phyloP scores from a whole-genome alignment of 2,888 invertebrate genomes.

The Drosophila neoperkinsi region DNA sequence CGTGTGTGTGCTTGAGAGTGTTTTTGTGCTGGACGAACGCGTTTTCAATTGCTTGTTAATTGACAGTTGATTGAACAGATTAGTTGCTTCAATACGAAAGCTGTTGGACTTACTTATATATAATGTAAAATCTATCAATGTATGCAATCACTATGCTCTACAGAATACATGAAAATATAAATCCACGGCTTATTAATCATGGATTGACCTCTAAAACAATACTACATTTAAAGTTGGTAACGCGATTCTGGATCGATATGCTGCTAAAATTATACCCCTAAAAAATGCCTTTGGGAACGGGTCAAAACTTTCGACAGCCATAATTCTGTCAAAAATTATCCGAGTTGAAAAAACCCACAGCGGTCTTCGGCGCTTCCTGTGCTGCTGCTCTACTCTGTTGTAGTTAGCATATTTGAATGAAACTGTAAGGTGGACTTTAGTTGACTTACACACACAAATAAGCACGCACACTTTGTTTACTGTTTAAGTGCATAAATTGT shows the following conservation, averaged over 20 bases:
- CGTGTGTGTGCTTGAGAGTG: conserved; percentile 5
- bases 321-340: background rate
- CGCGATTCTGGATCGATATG: background rate
- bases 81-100: conserved; percentile 13
- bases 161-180: background rate
- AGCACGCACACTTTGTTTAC: conserved; percentile 6
- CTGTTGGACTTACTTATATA: background rate
- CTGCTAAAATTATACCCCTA: background rate
- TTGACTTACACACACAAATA: conserved; percentile 5
- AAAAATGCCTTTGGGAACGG: background rate
- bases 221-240: background rate
- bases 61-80: conserved; percentile 51
- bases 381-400: background rate
- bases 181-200: background rate
- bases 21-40: conserved; percentile 22
- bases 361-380: background rate
- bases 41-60: conserved; percentile 55
- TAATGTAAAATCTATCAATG: background rate
- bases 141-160: background rate
- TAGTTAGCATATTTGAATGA: conserved; percentile 47
- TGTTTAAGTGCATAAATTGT: conserved; percentile 49
- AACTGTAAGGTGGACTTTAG: conserved; percentile 29
- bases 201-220: background rate
- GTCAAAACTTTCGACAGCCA: background rate
- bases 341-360: background rate